These are phyloP conservation scores for Drosophila pandora DNA, from an alignment of 1,140 invertebrate species.

Conservation along the genomic window DNA sequence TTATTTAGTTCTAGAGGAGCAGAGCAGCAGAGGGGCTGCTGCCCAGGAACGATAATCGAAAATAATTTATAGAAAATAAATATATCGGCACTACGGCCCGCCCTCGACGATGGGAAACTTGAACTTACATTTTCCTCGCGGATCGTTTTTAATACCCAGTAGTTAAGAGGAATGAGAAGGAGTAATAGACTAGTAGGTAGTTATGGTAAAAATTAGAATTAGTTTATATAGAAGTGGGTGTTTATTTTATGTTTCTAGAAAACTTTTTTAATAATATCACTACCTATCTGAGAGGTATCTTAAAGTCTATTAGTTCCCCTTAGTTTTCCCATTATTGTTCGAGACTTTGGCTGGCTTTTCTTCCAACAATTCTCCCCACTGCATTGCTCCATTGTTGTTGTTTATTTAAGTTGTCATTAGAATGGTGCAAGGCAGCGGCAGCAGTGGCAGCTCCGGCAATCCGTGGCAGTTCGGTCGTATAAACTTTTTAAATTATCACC, in stretches of 20 bases:
- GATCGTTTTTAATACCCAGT: conserved; percentile 33
- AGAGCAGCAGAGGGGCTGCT: not conserved
- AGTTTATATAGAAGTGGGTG: too few relatives aligned
- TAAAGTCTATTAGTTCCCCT: not conserved
- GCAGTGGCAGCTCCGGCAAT: conserved; percentile 29
- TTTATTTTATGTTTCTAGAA: too few relatives aligned
- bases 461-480: conserved; percentile 60
- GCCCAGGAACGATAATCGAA: conserved; percentile 62
- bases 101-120: conserved; percentile 66
- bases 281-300: not conserved
- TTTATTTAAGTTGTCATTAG: conserved; percentile 82
- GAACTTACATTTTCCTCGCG: conserved; percentile 45
- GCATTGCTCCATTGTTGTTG: conserved; percentile 59
- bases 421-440: conserved; percentile 63
- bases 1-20: conserved; percentile 46
- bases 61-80: conserved; percentile 82
- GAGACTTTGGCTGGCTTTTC: conserved; percentile 28
- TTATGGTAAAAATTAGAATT: not conserved
- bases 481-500: conserved; percentile 82
- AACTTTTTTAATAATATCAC: too few relatives aligned
- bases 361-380: conserved; percentile 29
- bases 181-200: not conserved
- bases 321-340: conserved; percentile 8
- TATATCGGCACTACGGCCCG: conserved; percentile 69
- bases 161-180: too few relatives aligned